phyloP scores from a whole-genome alignment of 92 coral and sea anemone genomes.

The Nematostella vectensis region DNA sequence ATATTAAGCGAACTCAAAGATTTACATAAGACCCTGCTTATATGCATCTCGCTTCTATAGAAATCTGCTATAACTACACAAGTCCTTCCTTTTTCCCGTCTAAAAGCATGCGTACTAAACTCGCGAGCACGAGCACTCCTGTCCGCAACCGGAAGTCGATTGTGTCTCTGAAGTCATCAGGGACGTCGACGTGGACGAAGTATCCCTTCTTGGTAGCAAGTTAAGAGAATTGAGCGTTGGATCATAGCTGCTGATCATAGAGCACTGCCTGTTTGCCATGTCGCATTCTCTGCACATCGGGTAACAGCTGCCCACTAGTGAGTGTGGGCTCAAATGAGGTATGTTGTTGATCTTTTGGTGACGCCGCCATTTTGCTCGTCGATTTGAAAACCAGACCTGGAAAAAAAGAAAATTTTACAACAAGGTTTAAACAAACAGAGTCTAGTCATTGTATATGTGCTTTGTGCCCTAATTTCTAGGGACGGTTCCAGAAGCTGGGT shows the following conservation, averaged over 20 bases:
- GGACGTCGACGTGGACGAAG: constrained; percentile 37
- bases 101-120: too few species aligned
- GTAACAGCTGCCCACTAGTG: constrained; percentile 80
- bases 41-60: too few species aligned
- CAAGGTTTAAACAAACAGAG: neutral
- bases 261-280: constrained; percentile 77
- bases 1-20: too few species aligned
- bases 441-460: too few species aligned
- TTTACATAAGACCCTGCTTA: too few species aligned
- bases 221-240: constrained; percentile 58
- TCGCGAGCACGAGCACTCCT: constrained; percentile 76
- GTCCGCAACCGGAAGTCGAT: constrained; percentile 40
- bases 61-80: too few species aligned
- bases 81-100: too few species aligned
- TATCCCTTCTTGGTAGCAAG: constrained; percentile 46
- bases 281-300: constrained; percentile 96
- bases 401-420: constrained; percentile 5
- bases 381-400: constrained; percentile 99
- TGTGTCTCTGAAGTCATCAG: constrained; percentile 22
- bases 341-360: constrained; percentile 90
- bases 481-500: too few species aligned
- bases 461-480: too few species aligned
- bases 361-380: constrained; percentile 99
- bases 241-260: constrained; percentile 59
- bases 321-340: constrained; percentile 80